These are phyloP conservation scores for Semnornis frantzii DNA, from an alignment of 2,113 vertebrate genomes.

Conservation along the genomic window DNA sequence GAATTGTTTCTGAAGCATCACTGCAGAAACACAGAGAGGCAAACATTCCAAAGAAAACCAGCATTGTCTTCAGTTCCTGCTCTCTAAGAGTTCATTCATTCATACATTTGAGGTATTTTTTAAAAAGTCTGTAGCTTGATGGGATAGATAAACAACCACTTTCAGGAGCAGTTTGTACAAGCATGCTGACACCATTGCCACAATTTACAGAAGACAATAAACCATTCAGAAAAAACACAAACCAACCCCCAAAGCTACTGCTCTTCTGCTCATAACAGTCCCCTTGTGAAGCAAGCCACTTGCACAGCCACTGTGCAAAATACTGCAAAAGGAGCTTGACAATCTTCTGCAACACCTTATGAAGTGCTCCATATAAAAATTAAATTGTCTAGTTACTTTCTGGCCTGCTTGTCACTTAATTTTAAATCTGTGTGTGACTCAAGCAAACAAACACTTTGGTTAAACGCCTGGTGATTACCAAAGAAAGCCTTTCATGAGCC, in stretches of 20 bases:
- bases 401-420: not conserved
- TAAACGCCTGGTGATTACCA: not conserved
- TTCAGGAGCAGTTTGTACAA: not conserved
- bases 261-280: not conserved
- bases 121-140: not conserved
- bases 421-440: not conserved
- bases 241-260: not conserved
- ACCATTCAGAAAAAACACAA: conserved; percentile 8
- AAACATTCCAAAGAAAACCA: not conserved
- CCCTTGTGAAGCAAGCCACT: not conserved
- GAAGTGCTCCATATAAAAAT: not conserved
- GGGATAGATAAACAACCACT: not conserved
- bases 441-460: not conserved
- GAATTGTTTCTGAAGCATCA: not conserved
- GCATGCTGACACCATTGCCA: not conserved
- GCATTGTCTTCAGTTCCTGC: not conserved
- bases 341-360: not conserved
- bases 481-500: not conserved
- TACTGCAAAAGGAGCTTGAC: not conserved
- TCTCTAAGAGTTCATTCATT: not conserved
- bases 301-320: not conserved
- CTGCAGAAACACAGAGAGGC: not conserved
- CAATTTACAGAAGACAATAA: conserved; percentile 11
- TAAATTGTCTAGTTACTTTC: not conserved
- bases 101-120: not conserved